Evolutionary conservation across 2,888 invertebrate species (phyloP).

Genomic region (Amphipyra tragopoginis): DNA sequence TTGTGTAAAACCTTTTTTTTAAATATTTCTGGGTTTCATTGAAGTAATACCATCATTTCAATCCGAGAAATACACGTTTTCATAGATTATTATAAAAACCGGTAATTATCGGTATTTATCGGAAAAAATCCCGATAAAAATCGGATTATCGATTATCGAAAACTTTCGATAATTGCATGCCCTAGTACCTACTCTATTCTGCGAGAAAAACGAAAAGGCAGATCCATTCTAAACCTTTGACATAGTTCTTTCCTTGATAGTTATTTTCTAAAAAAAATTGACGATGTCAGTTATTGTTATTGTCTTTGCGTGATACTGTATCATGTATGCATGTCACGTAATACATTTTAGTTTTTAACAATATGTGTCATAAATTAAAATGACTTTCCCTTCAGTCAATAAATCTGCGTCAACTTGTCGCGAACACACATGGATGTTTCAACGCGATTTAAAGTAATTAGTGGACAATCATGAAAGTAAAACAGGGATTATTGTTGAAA

Average conservation of each 20-base stretch:
- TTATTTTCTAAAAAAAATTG: neutral
- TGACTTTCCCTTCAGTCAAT: slow-evolving; percentile 34
- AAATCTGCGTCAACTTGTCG: slow-evolving; percentile 39
- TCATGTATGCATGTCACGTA: slow-evolving; percentile 1
- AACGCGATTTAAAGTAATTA: slow-evolving; percentile 6
- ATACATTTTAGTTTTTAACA: slow-evolving; percentile 5
- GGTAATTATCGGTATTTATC: too few relatives aligned
- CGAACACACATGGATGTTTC: slow-evolving; percentile 33
- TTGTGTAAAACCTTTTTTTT: too few relatives aligned
- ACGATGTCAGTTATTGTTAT: neutral
- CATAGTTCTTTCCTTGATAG: neutral
- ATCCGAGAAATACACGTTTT: too few relatives aligned
- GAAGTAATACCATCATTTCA: too few relatives aligned
- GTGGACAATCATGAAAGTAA: slow-evolving; percentile 29
- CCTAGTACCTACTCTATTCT: too few relatives aligned
- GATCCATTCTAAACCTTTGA: slow-evolving; percentile 2
- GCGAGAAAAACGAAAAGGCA: slow-evolving; percentile 4
- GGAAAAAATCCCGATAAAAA: too few relatives aligned
- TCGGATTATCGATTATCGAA: too few relatives aligned
- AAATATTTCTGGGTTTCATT: too few relatives aligned
- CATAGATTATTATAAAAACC: too few relatives aligned
- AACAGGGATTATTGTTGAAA: slow-evolving; percentile 1
- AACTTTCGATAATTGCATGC: too few relatives aligned
- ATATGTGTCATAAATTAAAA: slow-evolving; percentile 2
- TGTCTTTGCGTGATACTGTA: slow-evolving; percentile 20